phyloP scores from a whole-genome alignment of 2,113 vertebrate genomes.

The Siniperca knerii region DNA sequence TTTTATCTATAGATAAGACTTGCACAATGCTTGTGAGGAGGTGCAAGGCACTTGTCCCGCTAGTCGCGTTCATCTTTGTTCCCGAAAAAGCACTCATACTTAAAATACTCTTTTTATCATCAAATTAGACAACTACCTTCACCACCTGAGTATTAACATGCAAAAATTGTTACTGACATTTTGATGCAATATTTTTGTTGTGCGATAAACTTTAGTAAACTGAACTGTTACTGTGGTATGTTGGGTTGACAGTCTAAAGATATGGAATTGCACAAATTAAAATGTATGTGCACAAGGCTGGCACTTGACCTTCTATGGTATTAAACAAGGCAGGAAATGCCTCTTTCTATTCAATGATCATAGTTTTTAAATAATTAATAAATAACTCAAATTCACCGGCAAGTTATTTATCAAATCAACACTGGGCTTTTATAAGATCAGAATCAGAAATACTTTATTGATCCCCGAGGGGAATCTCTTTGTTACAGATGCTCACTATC shows the following conservation, averaged over 20 bases:
- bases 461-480: too few species aligned
- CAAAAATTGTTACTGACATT: background rate
- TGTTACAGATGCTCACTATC: too few species aligned
- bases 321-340: background rate
- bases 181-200: background rate
- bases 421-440: background rate
- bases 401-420: background rate
- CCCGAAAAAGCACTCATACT: background rate
- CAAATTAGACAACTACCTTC: background rate
- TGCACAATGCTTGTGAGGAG: background rate
- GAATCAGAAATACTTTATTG: too few species aligned
- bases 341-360: background rate
- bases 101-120: background rate
- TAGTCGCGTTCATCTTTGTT: background rate
- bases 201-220: background rate
- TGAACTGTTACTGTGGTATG: background rate
- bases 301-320: background rate
- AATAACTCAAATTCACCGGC: background rate
- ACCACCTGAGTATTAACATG: background rate
- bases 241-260: background rate
- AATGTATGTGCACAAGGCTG: background rate
- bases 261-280: background rate
- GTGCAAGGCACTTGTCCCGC: background rate
- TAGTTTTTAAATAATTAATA: background rate
- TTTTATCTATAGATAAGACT: slow-evolving; percentile 27